These are phyloP conservation scores for Heptranchias perlo DNA, from an alignment of 2,113 vertebrate species.

Conservation along the genomic window DNA sequence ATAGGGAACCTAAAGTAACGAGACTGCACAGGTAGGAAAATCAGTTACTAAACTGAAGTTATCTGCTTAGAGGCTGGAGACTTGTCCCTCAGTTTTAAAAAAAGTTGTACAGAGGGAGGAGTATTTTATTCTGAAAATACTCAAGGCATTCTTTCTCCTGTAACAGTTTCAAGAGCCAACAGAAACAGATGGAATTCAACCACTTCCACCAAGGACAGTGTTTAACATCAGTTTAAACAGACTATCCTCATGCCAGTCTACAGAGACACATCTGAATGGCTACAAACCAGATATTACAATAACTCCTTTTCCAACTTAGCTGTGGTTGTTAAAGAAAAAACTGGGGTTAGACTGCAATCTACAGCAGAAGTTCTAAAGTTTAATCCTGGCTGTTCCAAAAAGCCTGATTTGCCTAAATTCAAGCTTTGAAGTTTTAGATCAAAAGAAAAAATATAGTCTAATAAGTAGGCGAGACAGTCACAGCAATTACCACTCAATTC, in stretches of 20 bases:
- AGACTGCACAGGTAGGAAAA: background rate
- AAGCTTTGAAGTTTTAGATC: constrained; percentile 32
- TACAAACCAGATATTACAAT: background rate
- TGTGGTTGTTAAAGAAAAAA: background rate
- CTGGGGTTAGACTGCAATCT: background rate
- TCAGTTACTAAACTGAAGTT: background rate
- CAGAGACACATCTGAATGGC: background rate
- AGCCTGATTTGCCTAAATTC: background rate
- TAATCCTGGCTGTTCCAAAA: constrained; percentile 10
- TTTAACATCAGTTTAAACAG: background rate
- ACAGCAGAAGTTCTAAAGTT: constrained; percentile 9
- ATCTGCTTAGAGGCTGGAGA: background rate
- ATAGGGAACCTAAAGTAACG: background rate
- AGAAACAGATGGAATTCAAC: background rate
- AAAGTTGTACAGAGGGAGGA: background rate
- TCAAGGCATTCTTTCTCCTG: background rate
- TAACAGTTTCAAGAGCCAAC: background rate
- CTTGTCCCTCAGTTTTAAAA: background rate
- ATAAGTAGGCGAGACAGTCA: constrained; percentile 22
- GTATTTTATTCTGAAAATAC: background rate
- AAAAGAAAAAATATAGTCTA: constrained; percentile 11
- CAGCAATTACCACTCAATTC: constrained; percentile 25
- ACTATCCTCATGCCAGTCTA: background rate
- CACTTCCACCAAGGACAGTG: background rate
- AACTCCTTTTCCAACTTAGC: background rate